Percentiles rank a stretch among this genome's conserved stretches.
phyloP scores from a whole-genome alignment of 1,140 invertebrate species.

The Globodera rostochiensis region DNA sequence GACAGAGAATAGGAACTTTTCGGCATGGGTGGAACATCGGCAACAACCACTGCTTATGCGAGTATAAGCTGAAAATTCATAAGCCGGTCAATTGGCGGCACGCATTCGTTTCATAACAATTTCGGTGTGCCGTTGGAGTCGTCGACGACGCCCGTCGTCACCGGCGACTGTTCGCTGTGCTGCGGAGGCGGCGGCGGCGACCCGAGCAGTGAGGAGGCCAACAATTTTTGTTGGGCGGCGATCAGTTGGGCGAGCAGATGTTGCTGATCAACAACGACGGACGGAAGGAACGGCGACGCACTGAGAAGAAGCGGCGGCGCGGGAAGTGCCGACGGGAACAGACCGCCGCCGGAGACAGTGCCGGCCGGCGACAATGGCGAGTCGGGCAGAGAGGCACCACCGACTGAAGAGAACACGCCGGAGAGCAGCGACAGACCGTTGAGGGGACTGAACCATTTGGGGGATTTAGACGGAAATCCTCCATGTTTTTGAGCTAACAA shows the following conservation, averaged over 20 bases:
- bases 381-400: slow-evolving; percentile 1
- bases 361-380: not conserved
- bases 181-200: slow-evolving; percentile 2
- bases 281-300: not conserved
- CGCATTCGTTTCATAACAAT: not conserved
- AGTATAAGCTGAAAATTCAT: too few relatives aligned
- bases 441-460: not conserved
- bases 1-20: too few relatives aligned
- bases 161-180: not conserved
- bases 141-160: not conserved
- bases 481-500: not conserved
- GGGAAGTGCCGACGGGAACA: not conserved
- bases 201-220: slow-evolving; percentile 13
- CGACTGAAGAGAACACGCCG: not conserved
- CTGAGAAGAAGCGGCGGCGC: not conserved
- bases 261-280: not conserved
- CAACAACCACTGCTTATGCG: too few relatives aligned
- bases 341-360: slow-evolving; percentile 1
- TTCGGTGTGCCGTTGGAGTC: not conserved
- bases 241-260: slow-evolving; percentile 22
- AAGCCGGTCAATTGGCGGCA: too few relatives aligned
- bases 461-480: too few relatives aligned
- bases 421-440: not conserved
- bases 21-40: too few relatives aligned
- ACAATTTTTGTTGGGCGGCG: slow-evolving; percentile 20